A percentile compares a stretch with the other conserved stretches of the same genome.
These are phyloP conservation scores for Danio tinwini DNA, from an alignment of 2,797 vertebrate species.

Conservation along the genomic window DNA sequence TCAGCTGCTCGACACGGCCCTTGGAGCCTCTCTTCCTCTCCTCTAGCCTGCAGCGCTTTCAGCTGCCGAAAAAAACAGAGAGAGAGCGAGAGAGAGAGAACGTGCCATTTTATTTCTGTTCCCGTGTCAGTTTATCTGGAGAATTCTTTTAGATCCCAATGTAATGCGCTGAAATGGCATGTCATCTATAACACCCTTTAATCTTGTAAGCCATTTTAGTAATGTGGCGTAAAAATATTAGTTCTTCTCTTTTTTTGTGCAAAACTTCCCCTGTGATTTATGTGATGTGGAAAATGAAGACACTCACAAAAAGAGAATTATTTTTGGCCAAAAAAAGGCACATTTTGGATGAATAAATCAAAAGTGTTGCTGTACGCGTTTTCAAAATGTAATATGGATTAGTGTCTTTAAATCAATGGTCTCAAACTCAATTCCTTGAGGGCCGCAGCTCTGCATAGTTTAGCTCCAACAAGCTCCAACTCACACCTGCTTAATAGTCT, in stretches of 20 bases:
- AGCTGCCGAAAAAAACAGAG: not conserved
- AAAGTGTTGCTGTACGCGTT: too few relatives aligned
- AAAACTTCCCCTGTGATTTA: not conserved
- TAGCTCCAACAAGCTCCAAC: too few relatives aligned
- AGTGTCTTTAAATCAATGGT: too few relatives aligned
- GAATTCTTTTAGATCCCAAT: conserved; percentile 18
- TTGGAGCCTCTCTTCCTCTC: conserved; percentile 55
- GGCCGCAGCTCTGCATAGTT: too few relatives aligned
- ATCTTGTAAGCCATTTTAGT: conserved; percentile 33
- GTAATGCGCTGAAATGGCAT: conserved; percentile 16
- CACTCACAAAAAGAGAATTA: too few relatives aligned
- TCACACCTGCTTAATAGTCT: too few relatives aligned
- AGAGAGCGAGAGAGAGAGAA: not conserved
- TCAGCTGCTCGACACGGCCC: conserved; percentile 44
- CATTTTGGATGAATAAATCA: too few relatives aligned
- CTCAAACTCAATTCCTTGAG: too few relatives aligned
- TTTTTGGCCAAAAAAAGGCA: too few relatives aligned
- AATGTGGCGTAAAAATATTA: conserved; percentile 13
- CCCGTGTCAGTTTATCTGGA: conserved; percentile 2
- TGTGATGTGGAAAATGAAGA: too few relatives aligned
- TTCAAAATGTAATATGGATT: too few relatives aligned
- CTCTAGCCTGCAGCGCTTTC: conserved; percentile 34
- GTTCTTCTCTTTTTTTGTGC: not conserved
- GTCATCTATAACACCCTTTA: conserved; percentile 30
- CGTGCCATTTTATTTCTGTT: conserved; percentile 8